Conservation (phyloP, 2,113 vertebrate species). For the Alaudala cheleensis region DNA sequence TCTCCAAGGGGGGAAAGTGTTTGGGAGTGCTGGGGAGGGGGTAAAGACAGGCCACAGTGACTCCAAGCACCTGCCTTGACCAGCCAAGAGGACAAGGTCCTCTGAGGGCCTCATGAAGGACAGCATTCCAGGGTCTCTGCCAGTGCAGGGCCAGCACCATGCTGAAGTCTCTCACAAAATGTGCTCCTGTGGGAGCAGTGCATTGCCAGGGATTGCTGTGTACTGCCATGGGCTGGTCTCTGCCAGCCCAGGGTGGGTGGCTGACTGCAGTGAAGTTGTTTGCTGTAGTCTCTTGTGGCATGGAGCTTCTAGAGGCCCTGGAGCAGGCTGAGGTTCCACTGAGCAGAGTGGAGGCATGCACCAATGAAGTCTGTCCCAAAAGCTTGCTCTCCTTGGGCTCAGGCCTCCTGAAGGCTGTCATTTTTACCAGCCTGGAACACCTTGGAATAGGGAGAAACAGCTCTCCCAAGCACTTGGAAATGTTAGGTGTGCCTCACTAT, state of each 20-base stretch:
- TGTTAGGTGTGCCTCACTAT: fast-evolving
- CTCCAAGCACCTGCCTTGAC: background rate
- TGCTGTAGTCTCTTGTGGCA: background rate
- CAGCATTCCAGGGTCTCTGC: background rate
- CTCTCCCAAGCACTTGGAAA: background rate
- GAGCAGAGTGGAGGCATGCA: background rate
- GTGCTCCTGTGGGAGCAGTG: background rate
- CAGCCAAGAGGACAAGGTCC: background rate
- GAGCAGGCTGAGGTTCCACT: background rate
- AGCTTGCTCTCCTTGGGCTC: background rate
- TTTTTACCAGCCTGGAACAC: background rate
- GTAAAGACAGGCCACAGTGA: background rate
- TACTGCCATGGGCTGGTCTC: background rate
- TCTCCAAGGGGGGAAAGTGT: background rate
- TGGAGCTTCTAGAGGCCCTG: background rate
- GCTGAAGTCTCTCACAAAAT: background rate
- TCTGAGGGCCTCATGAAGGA: background rate
- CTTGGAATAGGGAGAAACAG: background rate
- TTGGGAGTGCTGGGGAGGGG: background rate
- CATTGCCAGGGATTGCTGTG: background rate
- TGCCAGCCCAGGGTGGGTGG: background rate
- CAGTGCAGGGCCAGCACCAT: background rate
- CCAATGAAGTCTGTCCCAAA: background rate
- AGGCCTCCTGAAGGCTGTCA: background rate
- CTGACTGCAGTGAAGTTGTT: fast-evolving